Evolutionary conservation across 2,888 invertebrate species (phyloP), one percentile per base, ranked within the genome.

Genomic region (Caenorhabditis sinica): DNA sequence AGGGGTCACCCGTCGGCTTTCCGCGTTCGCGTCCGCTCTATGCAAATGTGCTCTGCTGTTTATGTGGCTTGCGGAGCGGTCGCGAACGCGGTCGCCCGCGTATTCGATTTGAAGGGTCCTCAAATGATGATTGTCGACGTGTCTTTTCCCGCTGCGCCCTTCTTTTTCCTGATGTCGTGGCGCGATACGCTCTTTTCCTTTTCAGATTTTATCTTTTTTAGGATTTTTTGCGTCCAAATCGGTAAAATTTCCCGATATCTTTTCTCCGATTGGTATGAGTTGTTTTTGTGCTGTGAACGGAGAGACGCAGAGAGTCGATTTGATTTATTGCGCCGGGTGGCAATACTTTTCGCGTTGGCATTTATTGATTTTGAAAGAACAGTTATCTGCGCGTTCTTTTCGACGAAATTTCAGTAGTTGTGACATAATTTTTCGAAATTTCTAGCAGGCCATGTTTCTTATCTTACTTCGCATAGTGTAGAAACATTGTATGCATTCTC

Each of bases 41-140:
- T 45, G 49, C 60, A 58, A 49, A 60, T 49, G 43, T 45, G 72
- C 73, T 33, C 61, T n/a, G 20, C 20, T 2, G 2, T 45, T 25
- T 58, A 30, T 13, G 45, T 45, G 17, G 51, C 1, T 0, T 4
- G 61, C 49, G 49, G 2, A 8, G 61, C 36, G 73, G 60, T 61
- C 40, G 73, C 73, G 73, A 11, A 15, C 61, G 73, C 73, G 61
- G 30, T n/a, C 17, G n/a, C 33, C 61, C 36, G 73, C 60, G 60
- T n/a, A 30, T 4, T n/a, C 58, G 15, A 33, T 61, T 23, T 6
- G 43, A 51, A n/a, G 45, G 73, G 25, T 36, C 71, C 56, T 6
- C 20, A 9, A 15, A 25, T 17, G 56, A 25, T 45, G 45, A n/a
- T 28, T 45, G 58, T 40, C 61, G 60, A 49, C 61, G 36, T 43